Evolutionary conservation across 2,797 vertebrate species (phyloP).

Genomic region (Carapus acus): DNA sequence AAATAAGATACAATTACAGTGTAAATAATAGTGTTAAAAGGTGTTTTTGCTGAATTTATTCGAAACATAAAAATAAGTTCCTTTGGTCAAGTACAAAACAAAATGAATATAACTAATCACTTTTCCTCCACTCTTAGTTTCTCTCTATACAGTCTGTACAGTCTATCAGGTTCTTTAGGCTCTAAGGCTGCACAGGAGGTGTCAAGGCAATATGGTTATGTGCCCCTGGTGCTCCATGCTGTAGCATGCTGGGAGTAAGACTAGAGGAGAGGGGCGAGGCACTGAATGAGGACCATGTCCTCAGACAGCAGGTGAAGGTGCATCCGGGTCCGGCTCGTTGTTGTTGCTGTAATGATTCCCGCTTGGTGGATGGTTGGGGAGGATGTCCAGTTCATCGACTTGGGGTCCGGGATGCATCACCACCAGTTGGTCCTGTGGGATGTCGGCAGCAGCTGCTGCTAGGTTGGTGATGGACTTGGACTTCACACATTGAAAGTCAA

Average conservation of each 20-base stretch:
- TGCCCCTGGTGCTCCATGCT: slow-evolving; percentile 75
- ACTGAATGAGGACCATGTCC: slow-evolving; percentile 49
- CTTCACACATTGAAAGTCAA: slow-evolving; percentile 97
- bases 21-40: slow-evolving; percentile 67
- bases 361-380: slow-evolving; percentile 82
- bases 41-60: slow-evolving; percentile 50
- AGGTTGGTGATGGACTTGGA: slow-evolving; percentile 97
- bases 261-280: slow-evolving; percentile 68
- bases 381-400: slow-evolving; percentile 93
- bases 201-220: slow-evolving; percentile 80
- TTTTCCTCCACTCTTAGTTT: slow-evolving; percentile 49
- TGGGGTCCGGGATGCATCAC: slow-evolving; percentile 91
- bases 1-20: slow-evolving; percentile 58
- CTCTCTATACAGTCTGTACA: no score
- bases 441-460: slow-evolving; percentile 89
- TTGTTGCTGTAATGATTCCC: slow-evolving; percentile 76
- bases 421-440: slow-evolving; percentile 94
- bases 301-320: slow-evolving; percentile 82
- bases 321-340: slow-evolving; percentile 86
- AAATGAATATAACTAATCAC: slow-evolving; percentile 49
- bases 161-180: slow-evolving; percentile 72
- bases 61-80: slow-evolving; percentile 74
- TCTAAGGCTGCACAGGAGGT: slow-evolving; percentile 81
- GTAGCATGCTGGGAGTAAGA: slow-evolving; percentile 73
- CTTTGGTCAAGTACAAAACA: slow-evolving; percentile 79